phyloP scores from a whole-genome alignment of 2,888 invertebrate genomes.

The Hyposoter didymator region DNA sequence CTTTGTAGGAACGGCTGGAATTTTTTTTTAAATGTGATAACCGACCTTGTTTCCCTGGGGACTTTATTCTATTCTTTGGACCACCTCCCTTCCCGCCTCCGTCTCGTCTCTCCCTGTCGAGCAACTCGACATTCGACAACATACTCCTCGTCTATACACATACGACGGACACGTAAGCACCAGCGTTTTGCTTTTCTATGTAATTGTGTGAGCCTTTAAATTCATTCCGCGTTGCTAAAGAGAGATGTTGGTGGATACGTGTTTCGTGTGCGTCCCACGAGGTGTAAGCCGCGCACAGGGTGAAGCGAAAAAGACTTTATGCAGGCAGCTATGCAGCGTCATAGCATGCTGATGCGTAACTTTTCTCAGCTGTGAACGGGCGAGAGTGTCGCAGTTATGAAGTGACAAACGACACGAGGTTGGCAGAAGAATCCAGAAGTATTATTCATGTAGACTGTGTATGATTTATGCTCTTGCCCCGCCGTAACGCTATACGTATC shows the following conservation, averaged over 20 bases:
- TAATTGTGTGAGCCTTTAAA: conserved; percentile 47
- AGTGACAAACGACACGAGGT: conserved; percentile 49
- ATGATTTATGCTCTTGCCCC: conserved; percentile 24
- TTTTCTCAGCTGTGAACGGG: conserved; percentile 13
- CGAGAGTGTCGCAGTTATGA: conserved; percentile 45
- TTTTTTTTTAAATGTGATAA: conserved; percentile 56
- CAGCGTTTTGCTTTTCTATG: conserved; percentile 47
- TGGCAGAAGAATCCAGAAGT: conserved; percentile 18
- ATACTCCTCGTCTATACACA: not conserved
- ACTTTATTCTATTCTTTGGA: not conserved
- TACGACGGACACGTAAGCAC: not conserved
- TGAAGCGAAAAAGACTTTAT: conserved; percentile 34
- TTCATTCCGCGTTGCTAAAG: conserved; percentile 47
- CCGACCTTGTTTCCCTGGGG: conserved; percentile 21
- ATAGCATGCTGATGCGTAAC: conserved; percentile 9
- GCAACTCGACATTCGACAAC: conserved; percentile 16
- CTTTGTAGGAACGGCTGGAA: conserved; percentile 26
- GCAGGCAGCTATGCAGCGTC: conserved; percentile 9
- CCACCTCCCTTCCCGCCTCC: not conserved
- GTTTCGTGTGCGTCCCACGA: not conserved
- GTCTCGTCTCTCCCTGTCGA: conserved; percentile 2
- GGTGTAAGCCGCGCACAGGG: conserved; percentile 10
- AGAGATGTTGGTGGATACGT: conserved; percentile 35
- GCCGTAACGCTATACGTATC: conserved; percentile 18
- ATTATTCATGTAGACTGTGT: conserved; percentile 16